A percentile compares a stretch with the other conserved stretches of the same genome.
Evolutionary conservation across 1,140 invertebrate genomes (phyloP).

Genomic region (Saccostrea glomerata): DNA sequence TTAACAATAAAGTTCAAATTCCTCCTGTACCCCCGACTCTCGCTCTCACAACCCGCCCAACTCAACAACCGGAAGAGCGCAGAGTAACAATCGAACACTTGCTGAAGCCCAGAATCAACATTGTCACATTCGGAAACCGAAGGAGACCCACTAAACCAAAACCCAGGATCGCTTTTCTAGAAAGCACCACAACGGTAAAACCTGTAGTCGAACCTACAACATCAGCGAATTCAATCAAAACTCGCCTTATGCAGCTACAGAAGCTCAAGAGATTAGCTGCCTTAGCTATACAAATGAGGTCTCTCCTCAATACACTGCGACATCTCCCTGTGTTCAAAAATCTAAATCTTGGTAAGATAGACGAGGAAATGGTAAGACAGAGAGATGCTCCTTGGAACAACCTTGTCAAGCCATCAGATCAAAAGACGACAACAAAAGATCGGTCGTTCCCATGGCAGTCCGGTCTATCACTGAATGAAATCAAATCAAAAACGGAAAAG

Average conservation of each 20-base stretch:
- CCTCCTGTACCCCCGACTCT: background rate
- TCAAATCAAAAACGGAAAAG: background rate
- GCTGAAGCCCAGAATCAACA: background rate
- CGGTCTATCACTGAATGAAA: background rate
- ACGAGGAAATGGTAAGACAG: background rate
- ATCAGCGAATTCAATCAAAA: background rate
- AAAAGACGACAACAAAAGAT: background rate
- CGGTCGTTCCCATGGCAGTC: background rate
- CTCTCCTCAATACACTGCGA: background rate
- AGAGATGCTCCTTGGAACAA: conserved; percentile 13
- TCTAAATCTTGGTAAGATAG: background rate
- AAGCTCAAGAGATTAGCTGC: conserved; percentile 16
- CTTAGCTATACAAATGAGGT: background rate
- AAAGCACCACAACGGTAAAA: background rate
- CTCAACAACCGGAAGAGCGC: background rate
- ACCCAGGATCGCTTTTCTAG: background rate
- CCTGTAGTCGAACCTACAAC: background rate
- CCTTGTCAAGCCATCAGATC: background rate
- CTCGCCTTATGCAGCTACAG: background rate
- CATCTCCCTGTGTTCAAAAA: conserved; percentile 13
- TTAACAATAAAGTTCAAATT: background rate
- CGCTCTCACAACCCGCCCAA: background rate
- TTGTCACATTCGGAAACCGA: background rate
- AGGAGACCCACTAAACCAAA: background rate
- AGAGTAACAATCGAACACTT: background rate